Base-by-base conservation (phyloP, 2,797 vertebrate species). In the Bradypus variegatus region DNA sequence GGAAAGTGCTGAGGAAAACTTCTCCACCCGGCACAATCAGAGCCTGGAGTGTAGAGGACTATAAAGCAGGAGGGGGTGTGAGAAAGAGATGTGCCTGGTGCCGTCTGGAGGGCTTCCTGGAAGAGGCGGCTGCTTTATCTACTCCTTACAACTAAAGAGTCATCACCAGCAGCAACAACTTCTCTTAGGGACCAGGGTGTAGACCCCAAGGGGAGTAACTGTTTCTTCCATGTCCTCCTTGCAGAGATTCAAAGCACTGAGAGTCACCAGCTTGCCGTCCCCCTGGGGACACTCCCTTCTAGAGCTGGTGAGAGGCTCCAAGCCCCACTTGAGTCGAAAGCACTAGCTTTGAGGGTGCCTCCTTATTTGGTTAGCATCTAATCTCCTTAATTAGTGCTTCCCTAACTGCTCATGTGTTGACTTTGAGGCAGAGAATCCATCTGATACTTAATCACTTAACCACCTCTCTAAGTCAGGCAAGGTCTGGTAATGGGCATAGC, bases 91-190 rank as follows among this genome's bases (percentile, higher is more conserved):
- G 7, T 33, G 45, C 3, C 65, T 58, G 50, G 36, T 19, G 25
- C 31, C 48, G 58, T 18, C 84, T 29, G 50, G 87, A 88, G 76
- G 84, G 89, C 93, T 94, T 89, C 92, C 58, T 69, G 84, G 58
- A 93, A 88, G 84, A 84, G 23, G 84, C 0, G 27, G 27, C 67
- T 55, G 8, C 13, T 48, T 88, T 72, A 70, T 70, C 10, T 79
- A 48, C 85, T 76, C n/a, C 31, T 62, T 82, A 77, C 9, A 60
- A 45, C 25, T 45, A 38, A 0, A 58, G 29, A 58, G 29, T 45
- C 18, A 60, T 19, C 4, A 11, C 27, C 50, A 45, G 53, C 38
- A 45, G 84, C 55, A 87, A 73, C 31, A 53, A 18, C 23, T 62
- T 90, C 58, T 38, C 65, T 70, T 45, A 58, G 60, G 84, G 21